Conservation (phyloP, 2,113 vertebrate species). For the Butorides virescens region DNA sequence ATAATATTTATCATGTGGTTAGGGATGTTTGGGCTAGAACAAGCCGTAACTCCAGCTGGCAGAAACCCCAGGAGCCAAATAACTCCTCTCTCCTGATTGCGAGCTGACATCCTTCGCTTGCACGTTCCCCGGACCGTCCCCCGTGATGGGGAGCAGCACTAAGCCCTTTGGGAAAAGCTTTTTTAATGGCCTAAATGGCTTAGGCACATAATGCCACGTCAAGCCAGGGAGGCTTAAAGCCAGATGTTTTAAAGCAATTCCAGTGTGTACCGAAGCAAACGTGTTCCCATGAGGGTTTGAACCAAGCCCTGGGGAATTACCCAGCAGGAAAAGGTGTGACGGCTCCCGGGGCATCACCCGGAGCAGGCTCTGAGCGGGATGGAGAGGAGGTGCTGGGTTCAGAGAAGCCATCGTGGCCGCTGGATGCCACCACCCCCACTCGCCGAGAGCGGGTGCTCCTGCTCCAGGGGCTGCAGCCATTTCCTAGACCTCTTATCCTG, state of each 20-base stretch:
- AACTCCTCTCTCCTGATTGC: neutral
- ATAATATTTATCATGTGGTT: conserved; percentile 42
- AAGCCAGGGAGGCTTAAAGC: neutral
- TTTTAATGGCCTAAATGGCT: neutral
- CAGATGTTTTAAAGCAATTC: neutral
- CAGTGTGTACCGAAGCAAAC: fast-evolving
- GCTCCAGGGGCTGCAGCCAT: neutral
- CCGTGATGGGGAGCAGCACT: neutral
- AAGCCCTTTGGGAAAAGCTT: neutral
- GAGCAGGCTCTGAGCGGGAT: neutral
- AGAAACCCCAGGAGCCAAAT: neutral
- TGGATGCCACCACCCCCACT: neutral
- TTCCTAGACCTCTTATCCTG: neutral
- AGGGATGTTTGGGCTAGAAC: neutral
- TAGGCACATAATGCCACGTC: neutral
- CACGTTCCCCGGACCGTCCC: fast-evolving
- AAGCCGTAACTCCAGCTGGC: neutral
- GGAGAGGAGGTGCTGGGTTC: neutral
- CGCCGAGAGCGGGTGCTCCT: neutral
- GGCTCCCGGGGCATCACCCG: neutral
- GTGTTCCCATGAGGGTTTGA: neutral
- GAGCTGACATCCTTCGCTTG: neutral
- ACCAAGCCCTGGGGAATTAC: neutral
- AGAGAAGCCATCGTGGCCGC: neutral
- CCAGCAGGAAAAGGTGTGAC: fast-evolving